These are phyloP conservation scores for Sorex maritimensis DNA, from an alignment of 2,797 vertebrate species.

Conservation along the genomic window DNA sequence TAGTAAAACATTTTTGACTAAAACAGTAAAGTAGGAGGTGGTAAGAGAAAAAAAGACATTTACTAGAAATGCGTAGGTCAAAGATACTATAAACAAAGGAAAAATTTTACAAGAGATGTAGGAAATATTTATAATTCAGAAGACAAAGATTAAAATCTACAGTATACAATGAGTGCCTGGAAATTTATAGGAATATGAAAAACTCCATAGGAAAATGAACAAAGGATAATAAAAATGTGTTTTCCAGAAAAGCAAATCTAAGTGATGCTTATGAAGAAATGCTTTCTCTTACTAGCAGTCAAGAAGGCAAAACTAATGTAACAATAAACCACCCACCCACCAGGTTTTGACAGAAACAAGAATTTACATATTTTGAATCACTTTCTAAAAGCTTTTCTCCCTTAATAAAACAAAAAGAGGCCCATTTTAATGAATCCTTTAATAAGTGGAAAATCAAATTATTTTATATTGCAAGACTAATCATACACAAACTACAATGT, in stretches of 20 bases:
- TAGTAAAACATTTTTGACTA: slow-evolving; percentile 25
- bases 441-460: neutral
- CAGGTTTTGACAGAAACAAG: slow-evolving; percentile 18
- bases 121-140: neutral
- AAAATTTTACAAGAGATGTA: neutral
- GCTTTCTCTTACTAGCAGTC: neutral
- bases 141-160: slow-evolving; percentile 11
- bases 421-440: slow-evolving; percentile 27
- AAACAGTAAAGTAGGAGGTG: slow-evolving; percentile 8
- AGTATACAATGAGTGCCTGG: neutral
- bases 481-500: neutral
- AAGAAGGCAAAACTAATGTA: slow-evolving; percentile 15
- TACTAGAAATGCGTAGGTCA: slow-evolving; percentile 5
- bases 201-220: neutral
- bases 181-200: slow-evolving; percentile 37
- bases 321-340: neutral
- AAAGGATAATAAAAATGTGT: slow-evolving; percentile 18
- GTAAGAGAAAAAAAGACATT: slow-evolving; percentile 11
- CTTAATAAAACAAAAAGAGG: neutral
- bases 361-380: slow-evolving; percentile 21
- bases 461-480: neutral
- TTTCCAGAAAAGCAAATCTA: slow-evolving; percentile 48
- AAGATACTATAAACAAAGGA: slow-evolving; percentile 40
- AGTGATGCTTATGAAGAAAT: neutral
- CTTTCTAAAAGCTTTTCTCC: neutral